phyloP scores from a whole-genome alignment of 2,888 invertebrate species.

The Muschampia plurimacula region DNA sequence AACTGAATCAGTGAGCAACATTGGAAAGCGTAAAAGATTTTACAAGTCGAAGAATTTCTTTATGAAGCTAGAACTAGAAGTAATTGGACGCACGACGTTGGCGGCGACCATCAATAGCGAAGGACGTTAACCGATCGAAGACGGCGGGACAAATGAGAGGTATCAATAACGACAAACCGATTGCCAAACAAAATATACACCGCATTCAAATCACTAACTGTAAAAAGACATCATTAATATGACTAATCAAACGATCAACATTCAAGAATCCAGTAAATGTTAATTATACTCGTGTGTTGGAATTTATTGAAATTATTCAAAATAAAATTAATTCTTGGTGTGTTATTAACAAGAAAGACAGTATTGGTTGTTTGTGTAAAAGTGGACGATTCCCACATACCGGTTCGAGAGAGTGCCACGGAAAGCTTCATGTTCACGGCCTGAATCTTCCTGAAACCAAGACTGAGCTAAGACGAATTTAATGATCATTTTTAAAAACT shows the following conservation, averaged over 20 bases:
- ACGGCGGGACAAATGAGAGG: constrained; percentile 60
- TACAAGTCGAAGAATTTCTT: constrained; percentile 63
- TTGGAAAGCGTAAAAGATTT: constrained; percentile 78
- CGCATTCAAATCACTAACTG: constrained; percentile 76
- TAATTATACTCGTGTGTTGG: constrained; percentile 68
- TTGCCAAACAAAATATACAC: constrained; percentile 73
- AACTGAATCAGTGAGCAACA: constrained; percentile 75
- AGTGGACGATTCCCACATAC: constrained; percentile 65
- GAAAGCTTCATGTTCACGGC: constrained; percentile 53
- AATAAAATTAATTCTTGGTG: constrained; percentile 70
- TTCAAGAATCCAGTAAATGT: constrained; percentile 77
- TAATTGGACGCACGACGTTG: neutral
- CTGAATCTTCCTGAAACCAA: constrained; percentile 28
- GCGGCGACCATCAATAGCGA: constrained; percentile 53
- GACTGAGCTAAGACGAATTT: neutral
- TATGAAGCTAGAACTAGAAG: constrained; percentile 64
- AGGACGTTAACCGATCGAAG: constrained; percentile 55
- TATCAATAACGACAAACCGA: constrained; percentile 64
- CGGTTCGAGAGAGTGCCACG: constrained; percentile 55
- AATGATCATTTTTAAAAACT: neutral
- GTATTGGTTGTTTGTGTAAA: constrained; percentile 61
- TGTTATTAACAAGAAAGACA: constrained; percentile 61
- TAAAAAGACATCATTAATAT: constrained; percentile 76
- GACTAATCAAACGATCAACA: constrained; percentile 79
- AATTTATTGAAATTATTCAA: constrained; percentile 76